Evolutionary conservation across 2,113 vertebrate species (phyloP).

Genomic region (Naja naja): DNA sequence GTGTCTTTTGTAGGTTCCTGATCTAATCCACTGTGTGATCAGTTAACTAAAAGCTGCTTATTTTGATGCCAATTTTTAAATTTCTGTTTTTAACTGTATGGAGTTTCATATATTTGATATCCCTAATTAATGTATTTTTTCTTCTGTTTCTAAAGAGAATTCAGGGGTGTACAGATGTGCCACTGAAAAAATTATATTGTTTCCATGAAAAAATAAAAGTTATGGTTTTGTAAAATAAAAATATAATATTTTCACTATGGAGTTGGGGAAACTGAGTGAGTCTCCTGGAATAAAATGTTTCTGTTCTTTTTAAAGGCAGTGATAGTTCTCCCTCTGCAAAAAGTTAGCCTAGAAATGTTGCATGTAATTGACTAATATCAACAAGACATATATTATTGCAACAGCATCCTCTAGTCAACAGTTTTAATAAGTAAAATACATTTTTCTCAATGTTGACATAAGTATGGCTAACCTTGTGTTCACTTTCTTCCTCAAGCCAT

Average conservation of each 20-base stretch:
- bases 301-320: background rate
- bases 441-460: background rate
- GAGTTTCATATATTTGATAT: constrained; percentile 26
- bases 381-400: background rate
- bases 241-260: background rate
- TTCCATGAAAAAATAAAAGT: constrained; percentile 30
- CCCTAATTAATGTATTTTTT: constrained; percentile 17
- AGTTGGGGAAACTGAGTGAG: background rate
- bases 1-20: constrained; percentile 53
- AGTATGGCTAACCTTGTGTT: background rate
- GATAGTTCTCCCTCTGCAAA: background rate
- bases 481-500: background rate
- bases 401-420: background rate
- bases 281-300: background rate
- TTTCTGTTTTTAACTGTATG: constrained; percentile 31
- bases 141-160: constrained; percentile 5
- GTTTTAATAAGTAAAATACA: background rate
- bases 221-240: constrained; percentile 6
- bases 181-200: constrained; percentile 11
- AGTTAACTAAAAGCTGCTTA: constrained; percentile 25
- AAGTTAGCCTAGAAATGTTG: background rate
- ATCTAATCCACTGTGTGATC: background rate
- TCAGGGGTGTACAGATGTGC: constrained; percentile 34
- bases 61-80: constrained; percentile 37
- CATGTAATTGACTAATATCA: background rate